Conservation (phyloP, 2,797 vertebrate genomes). For the Girardinus metallicus region DNA sequence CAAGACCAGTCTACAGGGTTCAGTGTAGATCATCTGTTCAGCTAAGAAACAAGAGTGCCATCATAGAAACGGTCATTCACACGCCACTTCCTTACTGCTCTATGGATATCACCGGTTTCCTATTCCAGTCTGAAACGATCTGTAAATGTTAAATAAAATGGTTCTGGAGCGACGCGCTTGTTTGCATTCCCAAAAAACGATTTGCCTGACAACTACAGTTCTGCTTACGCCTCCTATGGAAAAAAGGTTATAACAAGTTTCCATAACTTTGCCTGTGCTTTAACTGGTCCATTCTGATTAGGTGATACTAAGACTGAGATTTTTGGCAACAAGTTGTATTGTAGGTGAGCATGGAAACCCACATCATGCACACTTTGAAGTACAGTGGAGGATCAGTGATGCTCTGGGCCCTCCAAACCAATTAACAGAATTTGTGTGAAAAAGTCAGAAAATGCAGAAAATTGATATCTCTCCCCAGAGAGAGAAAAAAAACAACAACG, state of each 20-base stretch:
- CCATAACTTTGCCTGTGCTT: not conserved
- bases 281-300: not conserved
- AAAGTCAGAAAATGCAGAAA: not conserved
- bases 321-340: not conserved
- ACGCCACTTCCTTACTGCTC: slow-evolving; percentile 26
- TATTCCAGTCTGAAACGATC: not conserved
- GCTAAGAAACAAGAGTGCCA: not conserved
- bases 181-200: not conserved
- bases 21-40: not conserved
- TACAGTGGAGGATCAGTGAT: not conserved
- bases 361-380: not conserved
- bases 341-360: not conserved
- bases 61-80: not conserved
- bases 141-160: not conserved
- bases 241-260: not conserved
- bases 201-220: not conserved
- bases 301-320: not conserved
- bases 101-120: not conserved
- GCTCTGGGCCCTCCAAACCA: not conserved
- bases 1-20: not conserved
- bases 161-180: not conserved
- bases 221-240: not conserved
- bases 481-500: not conserved
- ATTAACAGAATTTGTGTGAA: not conserved
- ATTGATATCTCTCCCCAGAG: not conserved